Evolutionary conservation across 2,797 vertebrate species (phyloP), one percentile per base, ranked within the genome.

Genomic region (Chiropotes sagulatus): DNA sequence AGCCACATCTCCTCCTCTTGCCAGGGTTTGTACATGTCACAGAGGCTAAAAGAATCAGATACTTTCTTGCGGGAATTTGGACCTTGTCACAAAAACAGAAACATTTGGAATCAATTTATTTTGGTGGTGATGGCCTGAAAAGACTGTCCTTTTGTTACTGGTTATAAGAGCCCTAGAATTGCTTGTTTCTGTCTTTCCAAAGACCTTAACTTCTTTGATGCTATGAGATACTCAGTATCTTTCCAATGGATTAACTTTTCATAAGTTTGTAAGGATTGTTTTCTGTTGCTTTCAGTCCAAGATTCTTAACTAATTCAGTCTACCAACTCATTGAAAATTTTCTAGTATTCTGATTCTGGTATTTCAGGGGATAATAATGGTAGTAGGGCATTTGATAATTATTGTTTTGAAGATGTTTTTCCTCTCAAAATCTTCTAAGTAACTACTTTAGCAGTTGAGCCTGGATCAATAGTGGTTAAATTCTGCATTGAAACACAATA

Each of bases 401-500:
- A 41, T 58, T 85, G 5, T 86, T 96, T 94, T 79, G 3, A 10
- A 70, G 52, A 75, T 61, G 39, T 57, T 41, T 76, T 70, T 92
- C 94, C 44, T 80, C 84, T 84, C 11, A 95, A 19, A 89, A 87
- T 33, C 20, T 46, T 48, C 64, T 54, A 0, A 44, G 76, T 48
- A 90, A 52, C 6, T 90, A 85, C 26, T 92, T 95, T 44, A 41
- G 20, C 39, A 90, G 44, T 83, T 76, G 61, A 92, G 67, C 12
- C 12, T 61, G 22, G 24, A 52, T 87, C 57, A 82, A 57, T 52
- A 72, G 33, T 90, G n/a, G 36, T 88, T 88, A 90, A 88, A 48
- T 79, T 93, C 96, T 88, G 13, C 30, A 75, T 24, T 44, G 41
- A 33, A 81, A 89, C 86, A 73, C 4, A 92, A 70, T 90, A 64